Evolutionary conservation across 2,888 invertebrate species (phyloP).

Genomic region (Cephus pygmeus): DNA sequence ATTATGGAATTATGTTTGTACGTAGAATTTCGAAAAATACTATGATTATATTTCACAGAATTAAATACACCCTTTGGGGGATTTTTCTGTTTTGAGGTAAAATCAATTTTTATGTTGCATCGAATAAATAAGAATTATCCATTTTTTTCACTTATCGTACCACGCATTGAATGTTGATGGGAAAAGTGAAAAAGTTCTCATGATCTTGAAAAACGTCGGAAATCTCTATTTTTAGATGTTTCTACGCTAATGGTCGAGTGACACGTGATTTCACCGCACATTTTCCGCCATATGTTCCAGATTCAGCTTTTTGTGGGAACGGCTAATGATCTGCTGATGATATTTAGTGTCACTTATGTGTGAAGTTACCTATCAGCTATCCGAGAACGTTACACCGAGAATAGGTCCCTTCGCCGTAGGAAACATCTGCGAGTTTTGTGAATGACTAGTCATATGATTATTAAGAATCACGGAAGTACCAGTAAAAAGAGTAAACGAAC

Average conservation of each 20-base stretch:
- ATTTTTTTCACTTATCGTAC: not conserved
- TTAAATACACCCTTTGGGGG: not conserved
- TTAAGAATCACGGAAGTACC: slow-evolving; percentile 15
- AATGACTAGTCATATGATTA: slow-evolving; percentile 27
- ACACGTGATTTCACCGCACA: slow-evolving; percentile 35
- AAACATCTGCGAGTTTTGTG: slow-evolving; percentile 24
- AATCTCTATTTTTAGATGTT: slow-evolving; percentile 8
- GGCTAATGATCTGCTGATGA: slow-evolving; percentile 36
- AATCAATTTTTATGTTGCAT: not conserved
- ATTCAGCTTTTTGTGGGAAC: slow-evolving; percentile 2
- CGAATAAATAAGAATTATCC: not conserved
- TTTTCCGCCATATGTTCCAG: slow-evolving; percentile 24
- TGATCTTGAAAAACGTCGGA: not conserved
- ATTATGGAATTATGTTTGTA: not conserved
- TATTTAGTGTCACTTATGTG: slow-evolving; percentile 29
- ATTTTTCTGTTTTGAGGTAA: not conserved
- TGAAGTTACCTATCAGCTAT: slow-evolving; percentile 19
- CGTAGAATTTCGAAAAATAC: not conserved
- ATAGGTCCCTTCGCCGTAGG: slow-evolving; percentile 12
- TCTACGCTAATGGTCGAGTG: slow-evolving; percentile 31
- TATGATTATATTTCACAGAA: not conserved
- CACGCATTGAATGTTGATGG: not conserved
- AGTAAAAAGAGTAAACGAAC: not conserved
- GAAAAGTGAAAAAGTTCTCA: not conserved
- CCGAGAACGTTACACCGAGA: slow-evolving; percentile 14